Evolutionary conservation across 2,888 invertebrate species (phyloP).

Genomic region (Hermaeophaga mercurialis): DNA sequence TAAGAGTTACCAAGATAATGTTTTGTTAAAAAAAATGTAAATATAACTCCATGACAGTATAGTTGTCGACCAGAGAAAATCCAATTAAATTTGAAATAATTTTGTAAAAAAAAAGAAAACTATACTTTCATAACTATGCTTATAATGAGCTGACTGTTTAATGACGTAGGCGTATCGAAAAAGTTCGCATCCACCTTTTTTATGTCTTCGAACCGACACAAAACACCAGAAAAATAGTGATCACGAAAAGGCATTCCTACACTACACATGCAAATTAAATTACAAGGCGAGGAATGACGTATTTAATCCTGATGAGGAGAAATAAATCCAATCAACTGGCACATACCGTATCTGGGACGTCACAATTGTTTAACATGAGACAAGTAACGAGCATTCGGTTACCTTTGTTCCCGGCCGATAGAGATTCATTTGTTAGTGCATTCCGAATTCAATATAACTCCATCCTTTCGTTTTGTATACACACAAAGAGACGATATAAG

Average conservation of each 20-base stretch:
- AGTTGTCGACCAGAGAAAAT: too few species aligned
- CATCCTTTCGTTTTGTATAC: neutral
- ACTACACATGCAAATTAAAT: slow-evolving; percentile 44
- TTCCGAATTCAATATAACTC: slow-evolving; percentile 21
- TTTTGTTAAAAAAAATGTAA: too few species aligned
- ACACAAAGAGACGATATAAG: slow-evolving; percentile 1
- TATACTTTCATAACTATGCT: too few species aligned
- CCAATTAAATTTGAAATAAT: too few species aligned
- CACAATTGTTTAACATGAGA: slow-evolving; percentile 43
- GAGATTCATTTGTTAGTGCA: slow-evolving; percentile 44
- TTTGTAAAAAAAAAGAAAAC: too few species aligned
- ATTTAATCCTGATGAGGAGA: slow-evolving; percentile 43
- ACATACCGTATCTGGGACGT: slow-evolving; percentile 42
- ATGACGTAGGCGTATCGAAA: slow-evolving; percentile 20
- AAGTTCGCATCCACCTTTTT: slow-evolving; percentile 12
- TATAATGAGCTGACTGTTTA: too few species aligned
- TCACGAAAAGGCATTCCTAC: slow-evolving; percentile 47
- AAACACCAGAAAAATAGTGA: slow-evolving; percentile 26
- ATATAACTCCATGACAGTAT: too few species aligned
- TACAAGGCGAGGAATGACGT: slow-evolving; percentile 40
- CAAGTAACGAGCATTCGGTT: slow-evolving; percentile 42
- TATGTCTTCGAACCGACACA: slow-evolving; percentile 4
- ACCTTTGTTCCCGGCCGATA: slow-evolving; percentile 42
- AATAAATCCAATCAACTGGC: slow-evolving; percentile 48
- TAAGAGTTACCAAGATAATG: too few species aligned